Evolutionary conservation across 2,113 vertebrate genomes (phyloP).

Genomic region (Tyrannus savana): DNA sequence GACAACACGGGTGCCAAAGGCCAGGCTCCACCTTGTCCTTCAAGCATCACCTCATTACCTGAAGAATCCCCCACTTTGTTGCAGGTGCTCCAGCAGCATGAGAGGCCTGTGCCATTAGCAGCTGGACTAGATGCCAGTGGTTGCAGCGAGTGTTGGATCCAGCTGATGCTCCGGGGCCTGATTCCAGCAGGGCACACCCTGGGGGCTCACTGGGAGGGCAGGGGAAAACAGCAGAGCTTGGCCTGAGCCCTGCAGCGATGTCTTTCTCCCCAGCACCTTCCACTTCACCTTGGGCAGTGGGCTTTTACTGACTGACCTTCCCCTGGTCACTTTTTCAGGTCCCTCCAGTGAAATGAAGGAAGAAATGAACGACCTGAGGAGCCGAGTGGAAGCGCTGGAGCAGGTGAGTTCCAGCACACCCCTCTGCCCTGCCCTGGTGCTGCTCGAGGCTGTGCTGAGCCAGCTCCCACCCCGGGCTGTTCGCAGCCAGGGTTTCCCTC

Average conservation of each 20-base stretch:
- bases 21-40: not conserved
- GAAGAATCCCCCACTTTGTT: not conserved
- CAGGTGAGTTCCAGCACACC: slow-evolving; percentile 68
- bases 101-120: not conserved
- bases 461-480: not conserved
- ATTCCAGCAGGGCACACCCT: fast-evolving
- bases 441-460: fast-evolving
- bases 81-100: slow-evolving; percentile 17
- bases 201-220: not conserved
- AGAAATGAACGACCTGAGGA: slow-evolving; percentile 82
- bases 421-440: not conserved
- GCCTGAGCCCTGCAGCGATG: not conserved
- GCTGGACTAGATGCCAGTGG: not conserved
- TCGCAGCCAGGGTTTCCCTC: slow-evolving; percentile 9
- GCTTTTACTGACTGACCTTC: not conserved
- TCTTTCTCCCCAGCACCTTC: not conserved
- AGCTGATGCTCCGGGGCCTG: not conserved
- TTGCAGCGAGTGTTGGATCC: not conserved
- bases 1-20: fast-evolving
- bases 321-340: not conserved
- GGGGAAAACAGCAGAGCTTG: not conserved
- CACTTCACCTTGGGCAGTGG: not conserved
- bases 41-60: not conserved
- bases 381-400: slow-evolving; percentile 85
- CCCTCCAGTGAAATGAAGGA: slow-evolving; percentile 72